Evolutionary conservation across 2,888 invertebrate species (phyloP).

Genomic region (Eubasilissa splendida): DNA sequence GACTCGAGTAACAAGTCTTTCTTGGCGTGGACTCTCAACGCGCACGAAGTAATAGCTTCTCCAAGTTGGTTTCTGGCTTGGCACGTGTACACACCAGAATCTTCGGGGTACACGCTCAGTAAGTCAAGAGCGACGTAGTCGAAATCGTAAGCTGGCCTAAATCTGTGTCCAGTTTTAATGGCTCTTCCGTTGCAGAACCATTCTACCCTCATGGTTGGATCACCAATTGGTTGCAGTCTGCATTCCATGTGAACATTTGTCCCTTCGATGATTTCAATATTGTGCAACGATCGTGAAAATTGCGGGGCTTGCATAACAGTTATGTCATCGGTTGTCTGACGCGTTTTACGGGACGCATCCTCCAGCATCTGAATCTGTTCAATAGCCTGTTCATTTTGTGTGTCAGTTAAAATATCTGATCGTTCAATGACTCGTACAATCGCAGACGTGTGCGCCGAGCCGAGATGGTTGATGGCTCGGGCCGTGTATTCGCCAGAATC

Average conservation of each 20-base stretch:
- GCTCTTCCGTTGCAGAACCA: conserved; percentile 98
- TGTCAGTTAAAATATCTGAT: conserved; percentile 88
- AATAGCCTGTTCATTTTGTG: conserved; percentile 92
- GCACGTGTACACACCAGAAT: conserved; percentile 96
- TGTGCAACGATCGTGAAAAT: conserved; percentile 89
- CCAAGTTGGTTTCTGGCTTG: conserved; percentile 95
- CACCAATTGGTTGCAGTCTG: conserved; percentile 91
- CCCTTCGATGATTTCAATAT: conserved; percentile 91
- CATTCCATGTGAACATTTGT: conserved; percentile 95
- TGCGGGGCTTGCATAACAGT: conserved; percentile 89
- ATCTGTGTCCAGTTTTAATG: conserved; percentile 92
- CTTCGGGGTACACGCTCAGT: conserved; percentile 96
- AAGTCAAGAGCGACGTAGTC: conserved; percentile 98
- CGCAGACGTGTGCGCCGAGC: conserved; percentile 92
- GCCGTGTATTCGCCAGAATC: conserved; percentile 97
- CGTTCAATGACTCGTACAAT: conserved; percentile 89
- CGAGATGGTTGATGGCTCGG: conserved; percentile 93
- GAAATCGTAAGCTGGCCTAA: conserved; percentile 96
- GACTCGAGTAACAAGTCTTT: conserved; percentile 91
- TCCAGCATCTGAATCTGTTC: conserved; percentile 94
- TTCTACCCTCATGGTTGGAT: conserved; percentile 92
- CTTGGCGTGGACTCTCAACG: conserved; percentile 90
- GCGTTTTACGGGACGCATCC: conserved; percentile 81
- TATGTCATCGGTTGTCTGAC: conserved; percentile 84
- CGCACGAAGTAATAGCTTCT: conserved; percentile 94